A percentile compares a stretch with the other conserved stretches of the same genome.
phyloP scores from a whole-genome alignment of 2,797 vertebrate species.

The Gobionotothen gibberifrons region DNA sequence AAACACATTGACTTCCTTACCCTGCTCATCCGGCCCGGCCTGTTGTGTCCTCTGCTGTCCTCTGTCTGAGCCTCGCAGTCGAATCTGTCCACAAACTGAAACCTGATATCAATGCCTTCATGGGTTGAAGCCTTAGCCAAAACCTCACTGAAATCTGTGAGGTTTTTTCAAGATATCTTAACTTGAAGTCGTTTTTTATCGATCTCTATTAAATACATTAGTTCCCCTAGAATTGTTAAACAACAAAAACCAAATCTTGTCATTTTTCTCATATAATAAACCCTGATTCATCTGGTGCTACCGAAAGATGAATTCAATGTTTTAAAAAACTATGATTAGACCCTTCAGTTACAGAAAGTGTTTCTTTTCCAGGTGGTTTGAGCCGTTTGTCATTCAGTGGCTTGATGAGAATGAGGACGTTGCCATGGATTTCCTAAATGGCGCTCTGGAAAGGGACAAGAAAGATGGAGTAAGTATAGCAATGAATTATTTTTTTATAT shows the following conservation, averaged over 20 bases:
- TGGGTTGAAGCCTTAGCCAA: conserved; percentile 15
- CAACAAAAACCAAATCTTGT: background rate
- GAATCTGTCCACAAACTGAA: conserved; percentile 51
- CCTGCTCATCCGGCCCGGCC: conserved; percentile 26
- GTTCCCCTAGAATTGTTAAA: conserved; percentile 7
- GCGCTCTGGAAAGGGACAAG: conserved; percentile 96
- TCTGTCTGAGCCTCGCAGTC: conserved; percentile 48
- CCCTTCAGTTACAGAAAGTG: background rate
- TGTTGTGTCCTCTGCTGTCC: conserved; percentile 58
- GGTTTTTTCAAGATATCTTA: conserved; percentile 6
- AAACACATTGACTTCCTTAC: conserved; percentile 50
- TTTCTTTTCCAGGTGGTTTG: conserved; percentile 91
- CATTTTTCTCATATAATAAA: background rate
- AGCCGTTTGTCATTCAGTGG: conserved; percentile 99
- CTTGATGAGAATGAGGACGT: conserved; percentile 98
- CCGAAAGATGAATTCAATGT: background rate
- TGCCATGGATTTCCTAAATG: conserved; percentile 97
- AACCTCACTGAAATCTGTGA: conserved; percentile 10
- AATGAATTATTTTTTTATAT: conserved; percentile 41
- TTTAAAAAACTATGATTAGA: conserved; percentile 6
- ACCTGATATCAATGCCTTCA: conserved; percentile 42
- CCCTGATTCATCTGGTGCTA: background rate
- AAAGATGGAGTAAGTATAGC: conserved; percentile 93
- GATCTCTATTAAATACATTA: conserved; percentile 21
- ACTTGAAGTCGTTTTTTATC: background rate